Base-by-base conservation (phyloP, 2,797 vertebrate species). In the Xenentodon cancila region DNA sequence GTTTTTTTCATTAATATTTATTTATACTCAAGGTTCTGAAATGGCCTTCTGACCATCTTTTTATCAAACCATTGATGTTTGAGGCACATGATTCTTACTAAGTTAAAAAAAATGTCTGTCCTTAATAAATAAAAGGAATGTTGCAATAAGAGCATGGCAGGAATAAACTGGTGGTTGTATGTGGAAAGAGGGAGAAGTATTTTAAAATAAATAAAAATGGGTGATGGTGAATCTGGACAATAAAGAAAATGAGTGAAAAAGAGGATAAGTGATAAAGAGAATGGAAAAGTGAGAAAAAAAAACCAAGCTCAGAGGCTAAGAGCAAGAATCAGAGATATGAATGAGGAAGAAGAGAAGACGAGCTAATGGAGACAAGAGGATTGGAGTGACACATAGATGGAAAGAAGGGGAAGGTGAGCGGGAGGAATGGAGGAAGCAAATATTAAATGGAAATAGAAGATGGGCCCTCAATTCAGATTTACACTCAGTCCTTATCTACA, bases 401-500 rank as follows among this genome's bases (percentile, higher is more conserved):
- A 74, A 47, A 18, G 59, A 57, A 37, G 51, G 67, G 53, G 58
- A 46, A 67, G 22, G 44, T 54, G 37, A 47, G 53, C 47, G 37
- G 69, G 60, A 73, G 59, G 32, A 19, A 34, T 34, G 61, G 59
- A 78, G 72, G 71, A 84, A 75, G 71, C 25, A 44, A 81, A 87
- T 85, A 87, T 84, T 81, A 82, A 88, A 83, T 85, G 64, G 68
- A 72, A 88, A 85, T 80, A 67, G 75, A 85, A 84, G 71, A 84
- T 85, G 66, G 79, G 78, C 76, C 79, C 81, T 87, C 44, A 52
- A 22, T 84, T 77, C 71, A 88, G 86, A 93, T 92, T 93, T 93
- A 92, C 86, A 86, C 77, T 85, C 85, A 71, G 57, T 73, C 80
- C 72, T 88, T 91, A 91, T 93, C 88, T 89, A 73, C 66, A 73